Base-by-base conservation (phyloP, 2,797 vertebrate species). In the Pseudochromis fuscus region DNA sequence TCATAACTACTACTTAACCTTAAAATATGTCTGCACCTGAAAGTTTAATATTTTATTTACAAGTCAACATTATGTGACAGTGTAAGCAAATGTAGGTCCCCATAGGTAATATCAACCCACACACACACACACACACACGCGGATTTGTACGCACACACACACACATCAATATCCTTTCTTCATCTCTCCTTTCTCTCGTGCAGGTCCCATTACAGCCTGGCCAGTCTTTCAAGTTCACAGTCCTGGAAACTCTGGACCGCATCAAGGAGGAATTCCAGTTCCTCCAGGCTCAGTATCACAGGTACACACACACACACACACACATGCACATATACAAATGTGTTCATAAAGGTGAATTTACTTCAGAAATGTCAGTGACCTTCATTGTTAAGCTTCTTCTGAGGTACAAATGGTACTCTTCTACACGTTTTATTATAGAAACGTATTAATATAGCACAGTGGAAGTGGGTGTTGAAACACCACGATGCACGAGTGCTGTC, bases 251-350 rank as follows among this genome's bases (percentile, higher is more conserved):
- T 23, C 94, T 97, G 84, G 95, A 96, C 77, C 94, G 96, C 35
- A 96, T 97, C 85, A 98, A 97, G 84, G 96, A 97, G 87, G 96
- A 97, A 84, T 98, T 98, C 70, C 96, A 96, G 93, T 96, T 97
- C 78, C 95, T 97, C 50, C 96, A 97, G 92, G 96, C 96, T 7
- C 96, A 97, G 78, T 97, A 96, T 88, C 96, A 96, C 91, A 96
- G 95, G 95, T 95, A 91, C 28, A 45, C 8, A 53, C 35, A 67
- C 63, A 23, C 42, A 38, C 19, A 3, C 12, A 25, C 0, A 57
- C 0, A 18, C 12, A 28, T 5, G 44, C 0, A 49, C 42, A 44
- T 38, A 7, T 4, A 13, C 1, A 19, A 11, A 31, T 23, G 18
- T n/a, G 25, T 75, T 49, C 51, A 19, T 7, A 3, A 44, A 46